Base-by-base conservation (phyloP, 2,888 invertebrate genomes). In the Cheilosia grossa region DNA sequence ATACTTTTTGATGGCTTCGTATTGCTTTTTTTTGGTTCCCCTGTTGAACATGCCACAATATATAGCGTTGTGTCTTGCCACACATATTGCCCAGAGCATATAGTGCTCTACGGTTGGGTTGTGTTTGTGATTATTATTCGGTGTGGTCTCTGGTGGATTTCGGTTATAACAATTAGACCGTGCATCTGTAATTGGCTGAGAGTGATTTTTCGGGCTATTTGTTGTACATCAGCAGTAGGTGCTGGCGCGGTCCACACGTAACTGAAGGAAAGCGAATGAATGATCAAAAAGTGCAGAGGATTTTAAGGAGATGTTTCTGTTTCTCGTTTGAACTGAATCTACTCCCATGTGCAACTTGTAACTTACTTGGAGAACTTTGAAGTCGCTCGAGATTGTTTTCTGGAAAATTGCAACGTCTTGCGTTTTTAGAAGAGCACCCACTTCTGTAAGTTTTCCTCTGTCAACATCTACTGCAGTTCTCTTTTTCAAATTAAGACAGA, bases 81-180 rank as follows among this genome's bases (percentile, higher is more conserved):
- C 61, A 73, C 61, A 80, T 59, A 73, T 73, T 66, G 69, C n/a
- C 37, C 59, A 66, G 10, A 61, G 59, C 37, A 72, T 72, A 47
- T 72, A 47, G 44, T 72, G 59, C 40, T 54, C 10, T 40, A 61
- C 44, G 66, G 44, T 72, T 72, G 72, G 72, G 64, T 72, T 72
- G 24, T 59, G 70, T 58, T 72, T 72, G 40, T 66, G 33, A 27
- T 56, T 59, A 51, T 40, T 33, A 53, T 64, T 64, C 5, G 58
- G 58, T 66, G 56, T 33, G 40, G 59, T 61, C 64, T 59, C 66
- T 61, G 19, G 80, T 53, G 73, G 58, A 53, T 67, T 73, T 61
- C 49, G 47, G 59, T 67, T 67, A 54, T 53, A 72, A 37, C 40
- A 67, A 67, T 80, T 67, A 67, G 59, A 59, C 17, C n/a, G 51